phyloP scores from a whole-genome alignment of 1,140 invertebrate genomes.

The Myzus persicae region DNA sequence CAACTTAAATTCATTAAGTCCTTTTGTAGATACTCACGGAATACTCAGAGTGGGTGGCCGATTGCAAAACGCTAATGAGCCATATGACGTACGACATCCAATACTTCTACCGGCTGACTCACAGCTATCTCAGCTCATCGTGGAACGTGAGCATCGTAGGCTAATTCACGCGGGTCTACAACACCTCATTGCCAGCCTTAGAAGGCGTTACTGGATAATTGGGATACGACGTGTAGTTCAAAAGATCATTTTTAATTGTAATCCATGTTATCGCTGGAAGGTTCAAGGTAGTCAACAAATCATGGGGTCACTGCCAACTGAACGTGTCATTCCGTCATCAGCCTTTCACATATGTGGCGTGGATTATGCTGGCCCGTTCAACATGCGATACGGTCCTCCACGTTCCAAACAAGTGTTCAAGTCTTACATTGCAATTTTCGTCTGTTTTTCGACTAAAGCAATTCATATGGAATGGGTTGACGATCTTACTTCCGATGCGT shows the following conservation, averaged over 20 bases:
- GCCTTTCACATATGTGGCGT: slow-evolving; percentile 61
- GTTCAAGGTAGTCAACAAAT: slow-evolving; percentile 53
- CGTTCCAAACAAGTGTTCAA: not conserved
- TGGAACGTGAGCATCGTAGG: not conserved
- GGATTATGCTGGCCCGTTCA: slow-evolving; percentile 62
- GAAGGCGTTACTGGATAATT: too few species aligned
- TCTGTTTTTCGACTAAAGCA: slow-evolving; percentile 65
- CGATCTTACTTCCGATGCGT: slow-evolving; percentile 64
- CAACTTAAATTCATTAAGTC: not conserved
- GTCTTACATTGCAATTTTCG: slow-evolving; percentile 65
- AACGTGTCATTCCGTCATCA: slow-evolving; percentile 61
- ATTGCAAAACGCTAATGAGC: not conserved
- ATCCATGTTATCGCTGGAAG: slow-evolving; percentile 61
- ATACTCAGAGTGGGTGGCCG: not conserved
- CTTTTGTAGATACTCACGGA: not conserved
- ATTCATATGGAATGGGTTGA: slow-evolving; percentile 65
- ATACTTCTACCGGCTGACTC: not conserved
- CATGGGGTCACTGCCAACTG: slow-evolving; percentile 63
- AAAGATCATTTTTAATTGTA: slow-evolving; percentile 56
- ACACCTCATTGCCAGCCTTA: not conserved
- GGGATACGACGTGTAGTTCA: too few species aligned
- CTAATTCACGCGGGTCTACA: not conserved
- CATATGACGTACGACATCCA: not conserved
- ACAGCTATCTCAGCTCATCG: not conserved
- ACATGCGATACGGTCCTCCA: not conserved